phyloP scores from a whole-genome alignment of 2,113 vertebrate species.

The Anoura caudifer region DNA sequence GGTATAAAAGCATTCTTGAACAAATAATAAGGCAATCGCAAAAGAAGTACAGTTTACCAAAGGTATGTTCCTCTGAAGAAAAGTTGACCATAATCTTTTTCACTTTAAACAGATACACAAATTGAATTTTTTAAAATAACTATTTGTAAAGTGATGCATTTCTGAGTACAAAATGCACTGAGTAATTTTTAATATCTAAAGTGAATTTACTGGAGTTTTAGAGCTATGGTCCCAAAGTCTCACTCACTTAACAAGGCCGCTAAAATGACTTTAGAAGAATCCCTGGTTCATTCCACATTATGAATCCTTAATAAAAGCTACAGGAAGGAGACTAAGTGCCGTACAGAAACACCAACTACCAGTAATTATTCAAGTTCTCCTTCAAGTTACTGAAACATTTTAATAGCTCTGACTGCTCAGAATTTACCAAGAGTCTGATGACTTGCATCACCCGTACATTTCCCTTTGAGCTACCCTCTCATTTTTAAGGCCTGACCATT shows the following conservation, averaged over 20 bases:
- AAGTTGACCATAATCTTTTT: neutral
- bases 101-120: neutral
- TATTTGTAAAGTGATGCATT: neutral
- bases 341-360: neutral
- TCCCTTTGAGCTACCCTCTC: neutral
- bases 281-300: neutral
- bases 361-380: neutral
- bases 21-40: neutral
- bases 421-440: neutral
- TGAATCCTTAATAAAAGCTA: neutral
- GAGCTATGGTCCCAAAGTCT: neutral
- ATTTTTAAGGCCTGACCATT: neutral
- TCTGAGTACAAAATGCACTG: neutral
- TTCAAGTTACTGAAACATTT: neutral
- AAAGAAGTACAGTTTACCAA: neutral
- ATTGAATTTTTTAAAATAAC: neutral
- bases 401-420: neutral
- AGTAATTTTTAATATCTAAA: neutral
- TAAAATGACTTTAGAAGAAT: neutral
- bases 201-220: neutral
- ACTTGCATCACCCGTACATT: neutral
- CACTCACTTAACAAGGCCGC: neutral
- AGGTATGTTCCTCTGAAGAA: neutral
- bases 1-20: neutral
- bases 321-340: neutral